phyloP scores from a whole-genome alignment of 2,113 vertebrate species.

The Labeo rohita region DNA sequence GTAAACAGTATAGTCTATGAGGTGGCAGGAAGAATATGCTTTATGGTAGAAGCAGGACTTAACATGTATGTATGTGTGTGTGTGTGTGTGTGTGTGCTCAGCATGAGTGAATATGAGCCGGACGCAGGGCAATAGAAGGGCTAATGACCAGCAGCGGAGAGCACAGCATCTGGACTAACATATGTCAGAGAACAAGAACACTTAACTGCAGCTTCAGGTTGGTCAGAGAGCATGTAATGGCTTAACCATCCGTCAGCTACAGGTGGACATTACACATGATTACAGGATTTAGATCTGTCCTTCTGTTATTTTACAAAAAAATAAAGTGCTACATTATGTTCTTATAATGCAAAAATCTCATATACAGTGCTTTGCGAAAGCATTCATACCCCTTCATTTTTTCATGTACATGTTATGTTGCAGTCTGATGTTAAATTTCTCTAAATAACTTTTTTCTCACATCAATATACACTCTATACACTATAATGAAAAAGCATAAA shows the following conservation, averaged over 20 bases:
- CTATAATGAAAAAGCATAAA: no score
- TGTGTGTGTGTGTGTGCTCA: slow-evolving; percentile 43
- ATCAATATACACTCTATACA: no score
- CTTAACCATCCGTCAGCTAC: neutral
- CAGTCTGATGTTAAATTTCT: no score
- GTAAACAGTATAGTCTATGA: neutral
- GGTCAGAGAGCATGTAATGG: slow-evolving; percentile 18
- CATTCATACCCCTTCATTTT: no score
- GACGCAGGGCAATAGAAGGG: slow-evolving; percentile 29
- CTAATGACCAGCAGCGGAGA: slow-evolving; percentile 37
- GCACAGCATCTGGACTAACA: slow-evolving; percentile 48
- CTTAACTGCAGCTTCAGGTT: slow-evolving; percentile 4
- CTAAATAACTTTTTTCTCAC: no score
- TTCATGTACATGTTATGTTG: no score
- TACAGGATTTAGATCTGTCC: neutral
- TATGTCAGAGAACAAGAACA: slow-evolving; percentile 40
- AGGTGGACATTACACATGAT: neutral
- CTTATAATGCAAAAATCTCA: neutral
- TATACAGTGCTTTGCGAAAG: no score
- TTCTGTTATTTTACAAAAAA: neutral
- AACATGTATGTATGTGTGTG: slow-evolving; percentile 27
- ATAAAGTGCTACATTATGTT: neutral
- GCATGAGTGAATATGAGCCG: slow-evolving; percentile 30
- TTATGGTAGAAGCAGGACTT: neutral
- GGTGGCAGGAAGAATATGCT: neutral